Evolutionary conservation across 2,113 vertebrate genomes (phyloP), one percentile per base, ranked within the genome.

Genomic region (Rhinoderma darwinii): DNA sequence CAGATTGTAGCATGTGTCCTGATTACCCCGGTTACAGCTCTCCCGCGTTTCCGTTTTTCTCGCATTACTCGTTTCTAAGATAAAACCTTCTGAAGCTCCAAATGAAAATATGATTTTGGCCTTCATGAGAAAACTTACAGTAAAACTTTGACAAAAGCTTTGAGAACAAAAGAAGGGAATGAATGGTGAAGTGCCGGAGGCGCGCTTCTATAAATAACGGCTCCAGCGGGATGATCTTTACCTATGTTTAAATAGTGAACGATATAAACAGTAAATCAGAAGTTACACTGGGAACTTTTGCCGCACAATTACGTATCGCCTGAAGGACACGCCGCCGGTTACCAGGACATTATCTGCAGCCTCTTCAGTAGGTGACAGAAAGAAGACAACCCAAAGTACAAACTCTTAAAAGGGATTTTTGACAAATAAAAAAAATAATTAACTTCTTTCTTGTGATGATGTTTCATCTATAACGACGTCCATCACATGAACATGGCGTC

Each of bases 221-320:
- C n/a, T n/a, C 39, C 25, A 35, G 80, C 51, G 15, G 61, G 81
- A 30, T 37, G 61, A 70, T 70, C 61, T 37, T 83, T 47, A 83
- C 81, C 44, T 83, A 6, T 83, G 81, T 70, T 70, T 70, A 50
- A 83, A 51, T 35, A 51, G 63, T n/a, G 20, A 83, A 83, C 22
- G 59, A 83, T 72, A 83, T 70, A 83, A 43, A 17, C 43, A 41
- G 79, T 82, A 82, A 82, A 82, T 82, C 79, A 82, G 59, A 63
- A 14, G 39, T 72, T n/a, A 66, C 66, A 66, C 66, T 15, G 17
- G 18, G 79, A 14, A 35, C 63, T 37, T 83, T 66, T 70, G 25
- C 43, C 0, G 35, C 54, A 30, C n/a, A 50, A 17, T 22, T 39
- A 41, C 81, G 35, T 32, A 50, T 83, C 61, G 70, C 54, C 81